Evolutionary conservation across 92 coral and sea anemone species (phyloP).

Genomic region (Palythoa grandis): DNA sequence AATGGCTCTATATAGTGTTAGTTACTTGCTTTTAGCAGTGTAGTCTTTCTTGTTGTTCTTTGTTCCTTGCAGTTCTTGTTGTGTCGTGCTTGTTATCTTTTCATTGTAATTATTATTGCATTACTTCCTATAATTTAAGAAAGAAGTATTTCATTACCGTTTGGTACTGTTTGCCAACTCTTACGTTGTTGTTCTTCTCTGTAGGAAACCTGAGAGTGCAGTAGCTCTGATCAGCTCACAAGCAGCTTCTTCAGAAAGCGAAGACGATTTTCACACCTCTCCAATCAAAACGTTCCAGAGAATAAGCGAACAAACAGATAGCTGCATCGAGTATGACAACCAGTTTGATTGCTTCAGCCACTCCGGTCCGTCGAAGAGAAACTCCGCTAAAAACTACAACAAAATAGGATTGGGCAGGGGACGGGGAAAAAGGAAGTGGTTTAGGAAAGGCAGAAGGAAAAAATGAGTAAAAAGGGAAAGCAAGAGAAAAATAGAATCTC

Average conservation of each 20-base stretch:
- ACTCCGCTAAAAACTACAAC: neutral
- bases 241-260: conserved; percentile 25
- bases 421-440: conserved; percentile 10
- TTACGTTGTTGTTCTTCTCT: neutral
- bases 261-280: conserved; percentile 15
- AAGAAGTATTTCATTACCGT: neutral
- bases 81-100: too few relatives aligned
- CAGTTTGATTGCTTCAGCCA: conserved; percentile 35
- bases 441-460: neutral
- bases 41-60: too few relatives aligned
- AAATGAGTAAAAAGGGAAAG: neutral
- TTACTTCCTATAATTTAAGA: neutral
- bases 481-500: neutral
- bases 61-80: too few relatives aligned
- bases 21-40: too few relatives aligned
- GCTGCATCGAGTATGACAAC: conserved; percentile 24
- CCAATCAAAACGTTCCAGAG: conserved; percentile 38
- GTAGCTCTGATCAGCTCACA: conserved; percentile 10
- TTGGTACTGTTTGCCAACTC: neutral
- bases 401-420: conserved; percentile 4
- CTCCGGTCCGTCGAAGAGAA: neutral
- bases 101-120: neutral
- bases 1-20: too few relatives aligned
- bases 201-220: neutral
- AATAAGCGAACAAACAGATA: conserved; percentile 37